A percentile compares a stretch with the other conserved stretches of the same genome.
These are phyloP conservation scores for Tupiocoris notatus DNA, from an alignment of 2,888 invertebrate species.

Conservation along the genomic window DNA sequence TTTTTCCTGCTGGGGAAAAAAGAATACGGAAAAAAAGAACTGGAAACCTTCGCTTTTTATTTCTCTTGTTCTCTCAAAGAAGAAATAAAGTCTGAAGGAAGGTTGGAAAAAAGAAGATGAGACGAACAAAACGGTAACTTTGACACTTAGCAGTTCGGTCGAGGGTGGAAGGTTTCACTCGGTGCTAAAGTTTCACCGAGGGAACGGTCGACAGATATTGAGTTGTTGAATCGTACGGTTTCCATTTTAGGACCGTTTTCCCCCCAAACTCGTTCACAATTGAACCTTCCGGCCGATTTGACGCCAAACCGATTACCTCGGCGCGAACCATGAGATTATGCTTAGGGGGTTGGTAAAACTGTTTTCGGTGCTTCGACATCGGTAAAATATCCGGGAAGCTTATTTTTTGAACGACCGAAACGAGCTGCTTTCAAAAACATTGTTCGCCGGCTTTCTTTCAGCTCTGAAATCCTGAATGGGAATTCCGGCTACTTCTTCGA, in stretches of 20 bases:
- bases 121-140: constrained; percentile 27
- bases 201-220: not conserved
- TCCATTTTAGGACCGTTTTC: not conserved
- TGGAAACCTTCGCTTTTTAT: constrained; percentile 4
- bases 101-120: not conserved
- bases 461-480: no score
- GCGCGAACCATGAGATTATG: constrained; percentile 24
- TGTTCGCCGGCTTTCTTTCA: no score
- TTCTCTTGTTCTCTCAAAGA: not conserved
- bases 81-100: constrained; percentile 12
- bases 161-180: not conserved
- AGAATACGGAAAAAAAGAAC: constrained; percentile 2
- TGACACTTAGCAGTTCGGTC: constrained; percentile 3
- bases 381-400: not conserved
- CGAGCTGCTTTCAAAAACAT: no score
- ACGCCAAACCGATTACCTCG: constrained; percentile 19
- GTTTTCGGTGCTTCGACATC: constrained; percentile 9
- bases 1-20: not conserved
- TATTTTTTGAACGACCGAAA: not conserved
- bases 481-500: no score
- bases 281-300: constrained; percentile 17
- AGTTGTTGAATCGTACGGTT: not conserved
- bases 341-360: constrained; percentile 2
- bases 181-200: not conserved
- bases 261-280: not conserved